Conservation (phyloP, 1,140 invertebrate genomes). For the Limonius californicus region DNA sequence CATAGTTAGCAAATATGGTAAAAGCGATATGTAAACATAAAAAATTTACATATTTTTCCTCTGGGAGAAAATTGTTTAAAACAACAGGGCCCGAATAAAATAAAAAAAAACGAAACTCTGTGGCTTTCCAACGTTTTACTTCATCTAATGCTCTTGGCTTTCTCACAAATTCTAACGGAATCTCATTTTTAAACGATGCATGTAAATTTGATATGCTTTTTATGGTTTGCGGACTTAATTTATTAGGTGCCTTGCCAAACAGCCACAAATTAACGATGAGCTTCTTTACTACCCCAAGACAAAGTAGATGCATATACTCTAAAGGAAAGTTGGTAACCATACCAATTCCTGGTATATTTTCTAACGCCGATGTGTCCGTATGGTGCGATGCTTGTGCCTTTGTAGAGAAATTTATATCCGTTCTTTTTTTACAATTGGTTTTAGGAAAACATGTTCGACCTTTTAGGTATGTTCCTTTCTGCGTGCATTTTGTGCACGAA, state of each 20-base stretch:
- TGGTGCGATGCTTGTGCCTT: not conserved
- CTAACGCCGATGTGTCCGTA: not conserved
- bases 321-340: constrained; percentile 4
- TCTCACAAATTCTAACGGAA: constrained; percentile 20
- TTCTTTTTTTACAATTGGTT: not conserved
- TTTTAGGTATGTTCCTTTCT: constrained; percentile 6
- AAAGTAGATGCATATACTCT: constrained; percentile 10
- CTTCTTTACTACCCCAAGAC: constrained; percentile 15
- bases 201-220: not conserved
- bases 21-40: constrained; percentile 17
- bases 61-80: not conserved
- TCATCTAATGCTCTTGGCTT: constrained; percentile 23
- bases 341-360: not conserved
- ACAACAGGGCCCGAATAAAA: constrained; percentile 25
- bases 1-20: constrained; percentile 14
- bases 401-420: no score
- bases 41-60: constrained; percentile 22
- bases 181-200: not conserved
- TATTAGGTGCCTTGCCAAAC: not conserved
- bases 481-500: not conserved
- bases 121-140: constrained; percentile 26
- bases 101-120: constrained; percentile 26
- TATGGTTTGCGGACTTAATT: not conserved
- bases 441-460: constrained; percentile 5
- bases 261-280: not conserved